Conservation (phyloP, 2,113 vertebrate species). For the Crypturellus undulatus region DNA sequence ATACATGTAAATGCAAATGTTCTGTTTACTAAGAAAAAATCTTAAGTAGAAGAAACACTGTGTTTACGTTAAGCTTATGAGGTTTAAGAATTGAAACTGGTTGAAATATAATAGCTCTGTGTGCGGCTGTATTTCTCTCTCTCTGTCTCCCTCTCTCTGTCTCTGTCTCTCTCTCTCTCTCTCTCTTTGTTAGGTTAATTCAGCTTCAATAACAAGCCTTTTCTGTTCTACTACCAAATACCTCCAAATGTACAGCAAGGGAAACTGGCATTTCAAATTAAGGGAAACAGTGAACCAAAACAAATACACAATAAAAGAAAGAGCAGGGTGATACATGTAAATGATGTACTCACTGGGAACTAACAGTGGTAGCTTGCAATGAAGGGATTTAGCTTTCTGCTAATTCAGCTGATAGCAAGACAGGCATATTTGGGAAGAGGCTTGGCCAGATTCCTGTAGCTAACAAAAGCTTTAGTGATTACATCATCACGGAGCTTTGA, state of each 20-base stretch:
- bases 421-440: not conserved
- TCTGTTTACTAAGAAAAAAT: not conserved
- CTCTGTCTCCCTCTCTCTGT: no score
- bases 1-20: not conserved
- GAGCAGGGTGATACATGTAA: constrained; percentile 63
- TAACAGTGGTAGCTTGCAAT: constrained; percentile 46
- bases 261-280: constrained; percentile 53
- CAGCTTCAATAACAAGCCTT: constrained; percentile 70
- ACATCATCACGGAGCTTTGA: not conserved
- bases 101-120: constrained; percentile 50
- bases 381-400: constrained; percentile 33
- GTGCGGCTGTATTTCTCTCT: not conserved
- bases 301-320: constrained; percentile 33
- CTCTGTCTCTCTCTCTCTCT: not conserved
- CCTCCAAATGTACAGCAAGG: constrained; percentile 44
- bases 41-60: not conserved
- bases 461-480: constrained; percentile 20
- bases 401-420: constrained; percentile 47
- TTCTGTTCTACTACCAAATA: constrained; percentile 46
- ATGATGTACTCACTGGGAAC: constrained; percentile 67
- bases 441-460: constrained; percentile 32
- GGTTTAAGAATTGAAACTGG: not conserved
- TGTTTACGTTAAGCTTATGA: not conserved
- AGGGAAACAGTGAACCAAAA: constrained; percentile 49
- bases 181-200: constrained; percentile 68